Evolutionary conservation across 2,888 invertebrate species (phyloP), one percentile per base, ranked within the genome.

Genomic region (Slavum lentiscoides): DNA sequence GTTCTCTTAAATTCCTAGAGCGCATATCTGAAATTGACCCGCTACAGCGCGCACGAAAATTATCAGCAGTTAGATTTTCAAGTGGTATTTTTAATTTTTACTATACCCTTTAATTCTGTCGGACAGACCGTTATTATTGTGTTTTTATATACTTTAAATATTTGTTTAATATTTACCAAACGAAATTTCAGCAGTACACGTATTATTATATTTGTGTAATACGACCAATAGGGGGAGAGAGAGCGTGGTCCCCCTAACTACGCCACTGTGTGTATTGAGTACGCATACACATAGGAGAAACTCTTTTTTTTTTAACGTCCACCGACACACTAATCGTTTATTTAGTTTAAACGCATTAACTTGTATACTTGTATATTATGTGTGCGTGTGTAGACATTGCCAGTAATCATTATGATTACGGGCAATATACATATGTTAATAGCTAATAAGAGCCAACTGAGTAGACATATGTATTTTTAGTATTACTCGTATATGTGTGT

Each of bases 401-500:
- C 7, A 21, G n/a, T 39, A 49, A 3, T 21, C 13, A 61, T 68
- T 19, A 30, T 69, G 30, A 19, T 62, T 62, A 15, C 1, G 23
- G 30, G 61, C 30, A n/a, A n/a, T 37, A 62, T 49, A 49, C 13
- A 19, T 30, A 30, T 0, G 49, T 62, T 62, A 53, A 49, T 49
- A 30, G 49, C 53, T 74, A 62, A 74, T 74, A 66, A 74, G 53
- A 74, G 64, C 74, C 74, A 64, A 30, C 74, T 74, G 64, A 64
- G 55, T 55, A 64, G 55, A 74, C 64, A 66, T n/a, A n/a, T 37
- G 21, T 17, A 74, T 39, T 74, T n/a, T 64, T 30, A 39, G 21
- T 55, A 30, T 49, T 13, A 49, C 15, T 1, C 13, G 11, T 13
- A 49, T 49, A 49, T 49, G 11, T 49, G 3, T 49, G 13, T 49